Percentiles rank a stretch among this genome's conserved stretches.
Evolutionary conservation across 2,888 invertebrate genomes (phyloP).

Genomic region (Caenorhabditis doughertyi): DNA sequence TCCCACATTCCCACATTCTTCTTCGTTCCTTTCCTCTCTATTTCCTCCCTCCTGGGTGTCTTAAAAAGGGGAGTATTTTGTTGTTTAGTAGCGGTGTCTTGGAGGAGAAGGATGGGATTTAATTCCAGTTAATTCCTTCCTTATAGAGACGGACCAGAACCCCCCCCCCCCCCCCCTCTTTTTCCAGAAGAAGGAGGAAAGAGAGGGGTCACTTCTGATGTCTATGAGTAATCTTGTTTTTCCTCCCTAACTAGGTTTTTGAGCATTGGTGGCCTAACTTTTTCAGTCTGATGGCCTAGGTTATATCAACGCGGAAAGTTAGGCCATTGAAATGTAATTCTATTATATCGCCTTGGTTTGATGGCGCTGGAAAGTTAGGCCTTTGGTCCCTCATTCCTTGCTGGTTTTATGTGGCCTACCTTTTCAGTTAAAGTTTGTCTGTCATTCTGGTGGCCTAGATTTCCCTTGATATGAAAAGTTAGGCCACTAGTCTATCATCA

Average conservation of each 20-base stretch:
- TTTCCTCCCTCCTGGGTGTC: not conserved
- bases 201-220: not conserved
- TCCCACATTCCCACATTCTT: not conserved
- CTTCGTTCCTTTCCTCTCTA: not conserved
- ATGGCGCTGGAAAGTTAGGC: too few relatives aligned
- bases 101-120: not conserved
- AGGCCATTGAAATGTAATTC: too few relatives aligned
- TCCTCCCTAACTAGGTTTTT: not conserved
- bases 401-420: too few relatives aligned
- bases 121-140: conserved; percentile 3
- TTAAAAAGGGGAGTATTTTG: not conserved
- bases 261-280: not conserved
- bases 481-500: too few relatives aligned
- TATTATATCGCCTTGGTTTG: too few relatives aligned
- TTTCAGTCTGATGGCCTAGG: not conserved
- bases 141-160: too few relatives aligned
- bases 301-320: not conserved
- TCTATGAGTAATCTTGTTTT: not conserved
- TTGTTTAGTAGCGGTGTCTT: not conserved
- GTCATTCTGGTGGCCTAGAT: too few relatives aligned
- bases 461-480: too few relatives aligned
- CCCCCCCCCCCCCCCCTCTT: too few relatives aligned
- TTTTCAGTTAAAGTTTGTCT: too few relatives aligned
- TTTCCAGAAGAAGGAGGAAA: not conserved
- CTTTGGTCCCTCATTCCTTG: too few relatives aligned